Evolutionary conservation across 2,797 vertebrate species (phyloP), one percentile per base, ranked within the genome.

Genomic region (Spea hammondii): DNA sequence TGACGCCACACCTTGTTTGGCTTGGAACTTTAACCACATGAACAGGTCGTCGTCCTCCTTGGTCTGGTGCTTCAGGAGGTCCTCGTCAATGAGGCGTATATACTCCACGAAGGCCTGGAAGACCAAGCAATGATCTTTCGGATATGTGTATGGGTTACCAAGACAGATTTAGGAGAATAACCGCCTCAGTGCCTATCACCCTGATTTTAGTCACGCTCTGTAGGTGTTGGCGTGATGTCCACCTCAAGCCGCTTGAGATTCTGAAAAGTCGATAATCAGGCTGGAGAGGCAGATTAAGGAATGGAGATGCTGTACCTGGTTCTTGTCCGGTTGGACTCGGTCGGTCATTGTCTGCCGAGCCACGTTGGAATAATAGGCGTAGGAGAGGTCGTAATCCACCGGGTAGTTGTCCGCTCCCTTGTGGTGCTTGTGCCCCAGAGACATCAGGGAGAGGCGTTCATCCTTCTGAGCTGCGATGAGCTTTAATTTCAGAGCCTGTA

Each of bases 361-460:
- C 8, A 94, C 89, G 84, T 94, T 94, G 82, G 89, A 84, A 79
- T 94, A 95, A 80, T 95, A 95, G 12, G 88, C 92, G 71, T 92
- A 94, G 71, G 93, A 90, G 72, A 94, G 84, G 78, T 91, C 89
- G 32, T 73, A 79, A 57, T 95, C 93, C 51, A 71, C 6, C 0
- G 85, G 81, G 13, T 89, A 68, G 5, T 86, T 87, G 11, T 84
- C 84, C 14, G 88, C 86, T 45, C 93, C 93, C n/a, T 79, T 66
- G 68, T 86, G 90, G 76, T 95, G 93, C 81, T 91, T 72, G 85
- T 93, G 87, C 6, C 93, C 94, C 0, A 94, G 89, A 17, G 84
- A 91, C 57, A 94, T 83, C 12, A 91, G 90, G 1, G 92, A 87
- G 78, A 94, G 75, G 74, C 93, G 90, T 74, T 91, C 87, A 83